Conservation (phyloP, 2,797 vertebrate species). For the Amazona finschi region DNA sequence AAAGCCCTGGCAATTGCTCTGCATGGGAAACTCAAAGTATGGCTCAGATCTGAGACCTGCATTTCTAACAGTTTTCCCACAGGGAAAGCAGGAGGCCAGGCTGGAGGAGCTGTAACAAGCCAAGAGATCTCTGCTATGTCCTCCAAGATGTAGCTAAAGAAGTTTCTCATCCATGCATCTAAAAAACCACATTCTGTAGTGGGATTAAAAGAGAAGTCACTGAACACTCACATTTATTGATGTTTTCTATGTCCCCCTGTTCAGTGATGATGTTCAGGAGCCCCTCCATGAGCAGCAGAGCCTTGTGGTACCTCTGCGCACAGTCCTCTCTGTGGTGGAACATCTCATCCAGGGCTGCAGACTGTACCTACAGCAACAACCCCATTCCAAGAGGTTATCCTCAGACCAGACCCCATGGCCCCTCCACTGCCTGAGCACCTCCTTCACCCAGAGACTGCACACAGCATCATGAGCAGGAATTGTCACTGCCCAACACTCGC, state of each 20-base stretch:
- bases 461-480: not conserved
- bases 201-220: not conserved
- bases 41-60: not conserved
- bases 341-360: slow-evolving; percentile 96
- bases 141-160: not conserved
- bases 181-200: not conserved
- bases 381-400: not conserved
- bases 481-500: accelerated
- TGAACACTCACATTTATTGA: slow-evolving; percentile 86
- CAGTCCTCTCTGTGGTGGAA: slow-evolving; percentile 89
- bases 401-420: not conserved
- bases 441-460: not conserved
- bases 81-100: not conserved
- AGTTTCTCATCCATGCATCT: not conserved
- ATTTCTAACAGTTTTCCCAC: not conserved
- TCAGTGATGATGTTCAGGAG: slow-evolving; percentile 87
- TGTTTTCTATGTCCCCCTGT: slow-evolving; percentile 85
- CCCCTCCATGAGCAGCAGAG: slow-evolving; percentile 93
- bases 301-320: slow-evolving; percentile 90
- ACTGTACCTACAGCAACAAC: slow-evolving; percentile 83
- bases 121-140: not conserved
- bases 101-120: not conserved
- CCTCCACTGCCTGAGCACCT: accelerated
- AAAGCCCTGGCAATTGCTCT: not conserved
- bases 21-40: not conserved